Conservation (phyloP, 2,888 invertebrate genomes). For the Atherix ibis region DNA sequence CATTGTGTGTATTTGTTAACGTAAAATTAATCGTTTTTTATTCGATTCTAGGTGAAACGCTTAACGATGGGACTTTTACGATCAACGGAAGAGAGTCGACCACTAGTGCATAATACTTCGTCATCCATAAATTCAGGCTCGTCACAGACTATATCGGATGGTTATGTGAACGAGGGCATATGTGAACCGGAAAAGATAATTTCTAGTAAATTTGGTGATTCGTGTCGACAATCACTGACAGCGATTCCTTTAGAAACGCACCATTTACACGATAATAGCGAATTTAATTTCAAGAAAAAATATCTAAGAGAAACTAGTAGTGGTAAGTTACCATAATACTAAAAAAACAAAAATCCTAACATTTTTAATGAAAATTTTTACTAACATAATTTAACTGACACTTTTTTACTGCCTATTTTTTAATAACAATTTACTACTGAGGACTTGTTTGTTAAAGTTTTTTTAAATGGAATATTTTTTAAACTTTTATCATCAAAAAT, state of each 20-base stretch:
- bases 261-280: conserved; percentile 25
- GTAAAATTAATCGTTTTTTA: too few relatives aligned
- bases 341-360: neutral
- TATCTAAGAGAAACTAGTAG: conserved; percentile 32
- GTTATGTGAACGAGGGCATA: conserved; percentile 66
- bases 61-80: conserved; percentile 61
- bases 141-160: conserved; percentile 55
- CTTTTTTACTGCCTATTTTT: neutral
- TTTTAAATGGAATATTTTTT: too few relatives aligned
- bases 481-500: too few relatives aligned
- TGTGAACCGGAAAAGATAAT: conserved; percentile 43
- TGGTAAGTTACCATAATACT: conserved; percentile 21
- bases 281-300: conserved; percentile 27
- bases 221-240: conserved; percentile 31
- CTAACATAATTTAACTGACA: too few relatives aligned
- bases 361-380: too few relatives aligned
- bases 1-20: too few relatives aligned
- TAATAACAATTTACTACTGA: neutral
- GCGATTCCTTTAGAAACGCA: conserved; percentile 26
- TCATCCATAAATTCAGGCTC: conserved; percentile 46
- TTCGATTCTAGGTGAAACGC: conserved; percentile 46
- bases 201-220: conserved; percentile 32
- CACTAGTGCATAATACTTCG: conserved; percentile 50
- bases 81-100: conserved; percentile 56
- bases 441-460: neutral